Base-by-base conservation (phyloP, 1,140 invertebrate genomes). In the Brachionus rubens region DNA sequence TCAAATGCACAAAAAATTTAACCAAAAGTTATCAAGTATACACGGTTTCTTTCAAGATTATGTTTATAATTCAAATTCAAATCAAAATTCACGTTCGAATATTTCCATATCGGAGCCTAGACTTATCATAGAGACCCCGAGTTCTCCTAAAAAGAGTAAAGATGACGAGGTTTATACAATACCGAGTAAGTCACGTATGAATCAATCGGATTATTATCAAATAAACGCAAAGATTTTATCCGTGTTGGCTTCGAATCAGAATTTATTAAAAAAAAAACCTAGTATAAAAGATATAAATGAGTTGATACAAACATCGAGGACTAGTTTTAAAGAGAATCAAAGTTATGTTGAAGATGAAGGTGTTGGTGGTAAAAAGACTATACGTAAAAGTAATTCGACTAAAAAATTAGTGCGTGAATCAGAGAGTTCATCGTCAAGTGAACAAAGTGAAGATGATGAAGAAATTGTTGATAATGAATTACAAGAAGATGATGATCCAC, bases 131-230 rank as follows among this genome's bases (percentile, higher is more conserved):
- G 54, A 41, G 30, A 36, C 54, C 16, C 54, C 33, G 9, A 33
- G 10, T 26, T 10, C 24, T 1, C 14, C 26, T 16, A 59, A 33
- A 59, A 41, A 59, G 16, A 19, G 12, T 33, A 59, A 40, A 59
- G 30, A 33, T 5, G 33, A 59, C 14, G 54, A 59, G 3, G 36
- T 59, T 16, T 59, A 59, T 28, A n/a, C 54, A 3, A 33, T 59
- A 33, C 54, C 54, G 9, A n/a, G n/a, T 33, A 59, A 59, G 16
- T 33, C 4, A 4, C 33, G 36, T 10, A 16, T 16, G 3, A 65
- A 43, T 41, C 28, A 65, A 65, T 65, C 59, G 43, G 59, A 65
- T 19, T 65, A 65, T 14, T 65, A 65, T 43, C 59, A 65, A 65
- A 43, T 65, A 65, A 65, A 43, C 21, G 36, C 59, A 3, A 65